Evolutionary conservation across 2,113 vertebrate genomes (phyloP).

Genomic region (Epinephelus moara): DNA sequence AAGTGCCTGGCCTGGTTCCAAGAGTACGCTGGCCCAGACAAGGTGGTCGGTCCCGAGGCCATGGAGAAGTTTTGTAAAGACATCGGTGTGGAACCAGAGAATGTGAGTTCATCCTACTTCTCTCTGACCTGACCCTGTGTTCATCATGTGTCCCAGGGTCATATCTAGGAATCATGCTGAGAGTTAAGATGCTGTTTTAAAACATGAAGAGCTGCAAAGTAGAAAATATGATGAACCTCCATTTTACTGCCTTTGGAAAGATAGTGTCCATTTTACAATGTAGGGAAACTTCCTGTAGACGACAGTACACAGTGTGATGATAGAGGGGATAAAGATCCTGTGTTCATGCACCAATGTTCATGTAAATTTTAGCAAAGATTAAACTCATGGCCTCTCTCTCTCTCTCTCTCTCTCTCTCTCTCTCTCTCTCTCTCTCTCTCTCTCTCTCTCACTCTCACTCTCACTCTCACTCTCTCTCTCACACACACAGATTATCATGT

Average conservation of each 20-base stretch:
- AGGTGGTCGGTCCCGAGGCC: constrained; percentile 95
- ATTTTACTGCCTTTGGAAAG: too few species aligned
- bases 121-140: too few species aligned
- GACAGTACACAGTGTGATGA: neutral
- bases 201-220: neutral
- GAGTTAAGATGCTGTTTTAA: neutral
- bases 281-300: neutral
- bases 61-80: constrained; percentile 99
- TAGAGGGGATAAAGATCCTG: neutral
- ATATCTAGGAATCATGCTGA: too few species aligned
- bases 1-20: constrained; percentile 98
- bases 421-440: neutral
- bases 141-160: too few species aligned
- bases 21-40: constrained; percentile 94
- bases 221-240: neutral
- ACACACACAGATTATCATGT: constrained; percentile 92
- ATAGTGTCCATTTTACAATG: neutral
- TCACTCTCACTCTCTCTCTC: neutral
- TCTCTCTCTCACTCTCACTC: neutral
- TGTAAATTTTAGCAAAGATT: neutral
- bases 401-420: neutral
- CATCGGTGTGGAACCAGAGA: constrained; percentile 97
- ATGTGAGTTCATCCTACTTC: constrained; percentile 84
- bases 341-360: neutral
- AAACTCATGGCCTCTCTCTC: neutral